Percentiles rank a stretch among this genome's conserved stretches.
phyloP scores from a whole-genome alignment of 2,797 vertebrate genomes.

The Sternarchorhynchus goeldii region DNA sequence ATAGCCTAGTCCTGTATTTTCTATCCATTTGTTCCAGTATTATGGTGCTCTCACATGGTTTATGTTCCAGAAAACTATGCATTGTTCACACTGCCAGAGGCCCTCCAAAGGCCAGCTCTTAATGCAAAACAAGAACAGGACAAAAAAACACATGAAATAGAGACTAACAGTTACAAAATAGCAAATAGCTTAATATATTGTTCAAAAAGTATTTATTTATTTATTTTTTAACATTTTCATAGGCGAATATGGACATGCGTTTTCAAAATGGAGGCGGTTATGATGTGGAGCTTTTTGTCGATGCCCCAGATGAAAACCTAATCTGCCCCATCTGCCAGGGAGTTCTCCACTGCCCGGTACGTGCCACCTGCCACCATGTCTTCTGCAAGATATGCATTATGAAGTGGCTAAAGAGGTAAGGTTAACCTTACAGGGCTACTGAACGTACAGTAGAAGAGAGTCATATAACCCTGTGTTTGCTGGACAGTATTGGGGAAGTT shows the following conservation, averaged over 20 bases:
- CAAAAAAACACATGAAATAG: not conserved
- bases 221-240: too few species aligned
- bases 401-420: slow-evolving; percentile 82
- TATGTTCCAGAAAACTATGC: too few species aligned
- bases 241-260: not conserved
- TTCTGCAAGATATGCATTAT: slow-evolving; percentile 89
- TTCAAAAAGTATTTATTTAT: not conserved
- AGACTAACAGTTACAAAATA: not conserved
- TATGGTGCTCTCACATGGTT: too few species aligned
- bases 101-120: slow-evolving; percentile 12
- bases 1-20: not conserved
- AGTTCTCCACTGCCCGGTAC: slow-evolving; percentile 81
- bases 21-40: not conserved
- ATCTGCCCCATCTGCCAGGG: slow-evolving; percentile 86
- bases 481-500: not conserved
- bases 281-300: slow-evolving; percentile 83
- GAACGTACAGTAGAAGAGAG: not conserved
- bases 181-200: not conserved
- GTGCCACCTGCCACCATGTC: slow-evolving; percentile 82
- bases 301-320: slow-evolving; percentile 79
- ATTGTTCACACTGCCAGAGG: not conserved
- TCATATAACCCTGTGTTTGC: too few species aligned
- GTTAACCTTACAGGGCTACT: too few species aligned
- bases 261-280: slow-evolving; percentile 78
- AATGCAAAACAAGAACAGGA: not conserved